Percentiles rank a stretch among this genome's conserved stretches.
Conservation (phyloP, 1,140 invertebrate species). For the Polypedilum pembai region DNA sequence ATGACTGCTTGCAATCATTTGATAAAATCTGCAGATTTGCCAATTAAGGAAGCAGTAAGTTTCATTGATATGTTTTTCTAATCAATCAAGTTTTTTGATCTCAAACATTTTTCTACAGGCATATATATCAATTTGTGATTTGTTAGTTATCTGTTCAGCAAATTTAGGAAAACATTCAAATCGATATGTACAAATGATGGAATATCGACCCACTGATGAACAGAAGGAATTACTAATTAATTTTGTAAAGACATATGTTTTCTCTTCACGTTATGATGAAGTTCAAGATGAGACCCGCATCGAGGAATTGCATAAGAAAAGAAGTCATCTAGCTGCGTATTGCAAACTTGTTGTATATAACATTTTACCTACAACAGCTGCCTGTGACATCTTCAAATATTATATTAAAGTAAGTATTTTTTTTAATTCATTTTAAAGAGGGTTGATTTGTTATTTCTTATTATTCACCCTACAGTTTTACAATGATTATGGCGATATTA, state of each 20-base stretch:
- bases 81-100: constrained; percentile 30
- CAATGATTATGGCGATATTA: constrained; percentile 99
- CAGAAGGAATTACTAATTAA: constrained; percentile 78
- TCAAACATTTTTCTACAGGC: constrained; percentile 51
- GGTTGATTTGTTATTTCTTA: background rate
- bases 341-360: constrained; percentile 98
- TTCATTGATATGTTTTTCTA: background rate
- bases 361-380: constrained; percentile 84
- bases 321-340: constrained; percentile 93
- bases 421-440: constrained; percentile 1
- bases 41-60: constrained; percentile 50
- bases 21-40: constrained; percentile 49
- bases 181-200: constrained; percentile 59
- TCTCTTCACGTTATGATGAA: constrained; percentile 52
- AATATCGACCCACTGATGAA: constrained; percentile 72
- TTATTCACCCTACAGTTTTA: constrained; percentile 62
- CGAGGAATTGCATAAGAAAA: constrained; percentile 89
- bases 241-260: constrained; percentile 92
- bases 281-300: constrained; percentile 89
- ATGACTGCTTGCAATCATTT: constrained; percentile 66
- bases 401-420: constrained; percentile 74
- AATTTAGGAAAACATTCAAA: constrained; percentile 58
- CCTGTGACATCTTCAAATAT: constrained; percentile 92
- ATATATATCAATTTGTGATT: constrained; percentile 89
- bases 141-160: constrained; percentile 90